Conservation (phyloP, 2,888 invertebrate genomes). For the Leptarthrus brevirostris region DNA sequence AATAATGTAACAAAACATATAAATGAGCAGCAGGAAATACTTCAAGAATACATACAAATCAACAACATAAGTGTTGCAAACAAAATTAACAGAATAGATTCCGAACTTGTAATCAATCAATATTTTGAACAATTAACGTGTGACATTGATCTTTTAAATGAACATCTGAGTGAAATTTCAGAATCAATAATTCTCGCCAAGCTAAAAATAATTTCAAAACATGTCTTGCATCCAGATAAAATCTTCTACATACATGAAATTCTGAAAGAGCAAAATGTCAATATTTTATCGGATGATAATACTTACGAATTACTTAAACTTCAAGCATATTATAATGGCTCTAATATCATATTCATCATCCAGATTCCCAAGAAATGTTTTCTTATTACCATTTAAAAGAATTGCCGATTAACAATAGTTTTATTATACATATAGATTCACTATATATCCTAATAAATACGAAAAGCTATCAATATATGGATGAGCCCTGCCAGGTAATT, state of each 20-base stretch:
- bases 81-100: background rate
- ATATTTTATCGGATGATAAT: slow-evolving; percentile 30
- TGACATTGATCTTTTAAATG: slow-evolving; percentile 38
- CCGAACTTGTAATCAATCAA: slow-evolving; percentile 13
- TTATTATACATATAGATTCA: background rate
- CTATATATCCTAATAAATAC: background rate
- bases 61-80: background rate
- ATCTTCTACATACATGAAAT: slow-evolving; percentile 8
- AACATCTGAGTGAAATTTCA: slow-evolving; percentile 41
- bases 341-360: slow-evolving; percentile 30
- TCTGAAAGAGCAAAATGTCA: slow-evolving; percentile 21
- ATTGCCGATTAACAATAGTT: slow-evolving; percentile 4
- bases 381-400: slow-evolving; percentile 34
- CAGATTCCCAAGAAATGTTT: slow-evolving; percentile 45
- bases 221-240: slow-evolving; percentile 42
- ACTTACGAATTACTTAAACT: slow-evolving; percentile 25
- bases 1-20: slow-evolving; percentile 36
- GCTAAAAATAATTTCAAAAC: slow-evolving; percentile 47
- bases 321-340: background rate
- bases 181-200: slow-evolving; percentile 47
- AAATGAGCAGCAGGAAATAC: slow-evolving; percentile 9
- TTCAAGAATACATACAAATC: slow-evolving; percentile 9
- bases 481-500: too few species aligned
- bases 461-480: background rate
- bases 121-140: slow-evolving; percentile 27